Conservation (phyloP, 2,113 vertebrate species). For the Pelecanoides urinatrix region DNA sequence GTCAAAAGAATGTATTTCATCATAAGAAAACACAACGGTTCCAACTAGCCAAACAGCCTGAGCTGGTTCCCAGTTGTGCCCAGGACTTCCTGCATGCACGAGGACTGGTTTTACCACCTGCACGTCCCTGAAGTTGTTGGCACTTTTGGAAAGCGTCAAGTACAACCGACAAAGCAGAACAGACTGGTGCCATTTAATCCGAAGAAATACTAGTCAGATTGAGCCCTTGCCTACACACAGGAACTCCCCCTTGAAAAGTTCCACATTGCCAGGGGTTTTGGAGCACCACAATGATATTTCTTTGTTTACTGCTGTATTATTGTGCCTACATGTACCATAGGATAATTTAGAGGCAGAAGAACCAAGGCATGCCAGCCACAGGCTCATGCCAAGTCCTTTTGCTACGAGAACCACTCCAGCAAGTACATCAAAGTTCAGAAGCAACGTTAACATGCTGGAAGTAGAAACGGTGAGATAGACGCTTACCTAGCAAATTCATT, state of each 20-base stretch:
- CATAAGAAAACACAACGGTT: neutral
- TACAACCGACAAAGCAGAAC: neutral
- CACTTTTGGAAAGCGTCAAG: neutral
- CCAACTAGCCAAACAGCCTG: neutral
- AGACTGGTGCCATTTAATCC: neutral
- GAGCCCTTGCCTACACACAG: neutral
- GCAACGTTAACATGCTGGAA: neutral
- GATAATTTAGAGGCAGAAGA: neutral
- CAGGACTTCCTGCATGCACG: neutral
- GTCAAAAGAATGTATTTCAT: neutral
- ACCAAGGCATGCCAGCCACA: neutral
- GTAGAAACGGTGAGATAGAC: neutral
- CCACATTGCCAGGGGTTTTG: neutral
- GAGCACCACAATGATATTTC: neutral
- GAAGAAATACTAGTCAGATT: neutral
- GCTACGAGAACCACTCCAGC: neutral
- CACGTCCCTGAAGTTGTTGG: neutral
- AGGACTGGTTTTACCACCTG: neutral
- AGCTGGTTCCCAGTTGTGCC: neutral
- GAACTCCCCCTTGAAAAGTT: neutral
- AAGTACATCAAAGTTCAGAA: neutral
- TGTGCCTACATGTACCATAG: neutral
- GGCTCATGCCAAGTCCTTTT: neutral
- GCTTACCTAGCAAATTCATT: neutral
- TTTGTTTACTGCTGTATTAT: neutral